These are phyloP conservation scores for Brachypteracias leptosomus DNA, from an alignment of 2,113 vertebrate species.

Conservation along the genomic window DNA sequence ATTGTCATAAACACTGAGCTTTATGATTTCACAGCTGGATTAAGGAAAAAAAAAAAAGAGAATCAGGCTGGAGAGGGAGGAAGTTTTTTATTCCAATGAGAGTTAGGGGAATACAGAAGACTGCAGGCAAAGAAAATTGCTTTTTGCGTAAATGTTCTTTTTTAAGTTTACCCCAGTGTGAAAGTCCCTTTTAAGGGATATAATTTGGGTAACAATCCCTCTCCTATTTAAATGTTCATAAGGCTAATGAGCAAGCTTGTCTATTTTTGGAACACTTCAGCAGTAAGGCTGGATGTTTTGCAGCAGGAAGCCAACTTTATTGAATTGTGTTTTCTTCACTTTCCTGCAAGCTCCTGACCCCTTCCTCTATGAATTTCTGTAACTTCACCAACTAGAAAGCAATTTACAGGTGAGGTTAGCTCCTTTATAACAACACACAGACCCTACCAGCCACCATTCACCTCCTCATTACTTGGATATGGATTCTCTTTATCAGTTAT, in stretches of 20 bases:
- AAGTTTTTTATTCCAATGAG: conserved; percentile 63
- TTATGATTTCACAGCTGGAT: conserved; percentile 79
- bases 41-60: conserved; percentile 48
- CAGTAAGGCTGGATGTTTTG: conserved; percentile 59
- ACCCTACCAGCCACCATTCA: neutral
- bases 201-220: conserved; percentile 73
- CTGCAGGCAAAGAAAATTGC: conserved; percentile 71
- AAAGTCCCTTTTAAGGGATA: conserved; percentile 63
- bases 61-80: conserved; percentile 56
- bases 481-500: neutral
- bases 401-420: neutral
- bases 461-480: neutral
- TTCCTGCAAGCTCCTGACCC: neutral
- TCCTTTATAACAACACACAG: neutral
- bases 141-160: conserved; percentile 69
- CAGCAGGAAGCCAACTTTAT: conserved; percentile 41
- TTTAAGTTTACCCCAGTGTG: conserved; percentile 71
- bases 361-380: neutral
- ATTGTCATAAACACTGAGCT: conserved; percentile 75
- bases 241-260: conserved; percentile 69
- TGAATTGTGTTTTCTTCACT: conserved; percentile 29
- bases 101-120: conserved; percentile 69
- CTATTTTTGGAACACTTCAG: conserved; percentile 65
- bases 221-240: conserved; percentile 70
- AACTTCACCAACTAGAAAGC: neutral